Conservation (phyloP, 2,113 vertebrate genomes). For the Xiphias gladius region DNA sequence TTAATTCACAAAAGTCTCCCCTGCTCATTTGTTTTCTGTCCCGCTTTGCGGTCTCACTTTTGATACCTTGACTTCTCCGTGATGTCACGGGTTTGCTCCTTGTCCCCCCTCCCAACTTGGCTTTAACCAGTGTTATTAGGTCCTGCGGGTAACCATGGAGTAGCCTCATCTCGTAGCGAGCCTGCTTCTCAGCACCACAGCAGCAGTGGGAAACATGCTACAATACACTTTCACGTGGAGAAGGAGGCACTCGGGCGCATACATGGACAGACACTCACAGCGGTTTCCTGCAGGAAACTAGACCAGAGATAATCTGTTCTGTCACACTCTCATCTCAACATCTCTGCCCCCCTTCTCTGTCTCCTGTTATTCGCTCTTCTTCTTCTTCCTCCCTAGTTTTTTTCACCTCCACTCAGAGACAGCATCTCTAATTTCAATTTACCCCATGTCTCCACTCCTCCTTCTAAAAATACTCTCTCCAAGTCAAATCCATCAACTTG, state of each 20-base stretch:
- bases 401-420: slow-evolving; percentile 36
- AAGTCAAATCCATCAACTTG: slow-evolving; percentile 81
- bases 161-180: slow-evolving; percentile 41
- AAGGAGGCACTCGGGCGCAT: slow-evolving; percentile 36
- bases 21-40: slow-evolving; percentile 38
- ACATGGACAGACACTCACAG: slow-evolving; percentile 48
- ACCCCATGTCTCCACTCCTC: slow-evolving; percentile 58
- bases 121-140: slow-evolving; percentile 23
- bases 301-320: slow-evolving; percentile 74
- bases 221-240: slow-evolving; percentile 57
- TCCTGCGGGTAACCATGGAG: slow-evolving; percentile 47
- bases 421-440: slow-evolving; percentile 60
- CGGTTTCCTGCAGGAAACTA: slow-evolving; percentile 67
- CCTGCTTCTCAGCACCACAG: slow-evolving; percentile 40
- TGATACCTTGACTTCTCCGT: slow-evolving; percentile 33
- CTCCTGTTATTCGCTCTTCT: slow-evolving; percentile 31
- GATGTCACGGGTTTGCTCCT: slow-evolving; percentile 40
- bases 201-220: slow-evolving; percentile 44
- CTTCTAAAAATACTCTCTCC: slow-evolving; percentile 78
- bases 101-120: slow-evolving; percentile 1
- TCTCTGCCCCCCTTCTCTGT: slow-evolving; percentile 23
- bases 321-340: slow-evolving; percentile 66
- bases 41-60: slow-evolving; percentile 52
- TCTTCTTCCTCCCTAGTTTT: slow-evolving; percentile 26
- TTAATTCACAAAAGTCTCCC: slow-evolving; percentile 48